phyloP scores from a whole-genome alignment of 2,888 invertebrate genomes.

The Belgica antarctica region DNA sequence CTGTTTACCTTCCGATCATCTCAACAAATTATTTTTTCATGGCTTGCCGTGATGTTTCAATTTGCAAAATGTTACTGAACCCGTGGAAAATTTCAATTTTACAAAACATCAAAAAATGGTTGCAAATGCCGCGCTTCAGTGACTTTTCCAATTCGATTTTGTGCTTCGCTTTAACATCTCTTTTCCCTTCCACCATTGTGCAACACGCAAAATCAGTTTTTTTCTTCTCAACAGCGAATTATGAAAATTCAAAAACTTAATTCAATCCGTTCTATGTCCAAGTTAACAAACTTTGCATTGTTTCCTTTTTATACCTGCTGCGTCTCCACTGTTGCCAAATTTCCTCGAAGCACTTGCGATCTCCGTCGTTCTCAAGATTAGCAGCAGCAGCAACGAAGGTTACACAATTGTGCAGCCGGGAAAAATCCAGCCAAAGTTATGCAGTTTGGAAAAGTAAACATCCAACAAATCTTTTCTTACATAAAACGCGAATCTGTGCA shows the following conservation, averaged over 20 bases:
- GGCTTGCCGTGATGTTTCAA: no score
- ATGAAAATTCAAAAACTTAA: no score
- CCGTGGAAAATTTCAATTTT: no score
- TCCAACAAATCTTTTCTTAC: background rate
- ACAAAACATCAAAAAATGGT: background rate
- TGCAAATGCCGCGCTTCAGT: background rate
- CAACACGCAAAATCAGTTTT: background rate
- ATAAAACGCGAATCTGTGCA: background rate
- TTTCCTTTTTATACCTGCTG: no score
- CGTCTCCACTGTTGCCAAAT: background rate
- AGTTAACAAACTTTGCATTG: no score
- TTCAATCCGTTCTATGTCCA: background rate
- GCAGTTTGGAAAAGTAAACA: no score
- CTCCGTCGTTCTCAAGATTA: background rate
- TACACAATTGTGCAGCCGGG: background rate
- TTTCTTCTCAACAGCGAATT: background rate
- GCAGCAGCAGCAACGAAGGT: slow-evolving; percentile 2
- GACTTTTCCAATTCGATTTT: background rate
- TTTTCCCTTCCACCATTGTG: background rate
- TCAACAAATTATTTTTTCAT: no score
- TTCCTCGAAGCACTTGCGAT: background rate
- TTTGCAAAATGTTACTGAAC: no score
- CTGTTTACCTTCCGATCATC: no score
- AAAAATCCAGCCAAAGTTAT: background rate
- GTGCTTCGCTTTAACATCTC: background rate